These are phyloP conservation scores for Holothuria scabra DNA, from an alignment of 53 echinoderm and acorn worm genomes.

Conservation along the genomic window DNA sequence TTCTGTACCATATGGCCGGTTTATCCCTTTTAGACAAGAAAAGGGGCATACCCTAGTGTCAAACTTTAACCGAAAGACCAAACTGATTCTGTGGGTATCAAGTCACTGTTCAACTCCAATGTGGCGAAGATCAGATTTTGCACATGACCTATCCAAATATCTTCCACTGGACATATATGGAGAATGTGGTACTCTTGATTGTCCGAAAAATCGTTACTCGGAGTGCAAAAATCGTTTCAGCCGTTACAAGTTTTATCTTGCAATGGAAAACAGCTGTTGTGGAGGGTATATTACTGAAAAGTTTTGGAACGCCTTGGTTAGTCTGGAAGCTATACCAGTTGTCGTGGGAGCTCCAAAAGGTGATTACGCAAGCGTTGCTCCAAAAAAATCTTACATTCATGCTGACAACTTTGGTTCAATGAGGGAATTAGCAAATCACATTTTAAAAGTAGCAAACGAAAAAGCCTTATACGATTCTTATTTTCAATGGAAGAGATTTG, in stretches of 20 bases:
- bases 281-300: conserved; percentile 72
- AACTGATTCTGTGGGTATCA: conserved; percentile 64
- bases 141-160: conserved; percentile 34
- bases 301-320: conserved; percentile 57
- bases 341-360: conserved; percentile 60
- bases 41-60: neutral
- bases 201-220: conserved; percentile 37
- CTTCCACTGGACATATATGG: conserved; percentile 62
- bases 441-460: conserved; percentile 34
- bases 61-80: conserved; percentile 8
- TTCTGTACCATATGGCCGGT: neutral
- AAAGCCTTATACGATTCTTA: conserved; percentile 51
- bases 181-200: conserved; percentile 61
- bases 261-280: conserved; percentile 68
- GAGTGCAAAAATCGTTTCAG: conserved; percentile 50
- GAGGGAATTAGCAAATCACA: conserved; percentile 50
- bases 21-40: neutral
- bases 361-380: conserved; percentile 50
- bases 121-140: conserved; percentile 67
- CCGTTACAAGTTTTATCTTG: conserved; percentile 59
- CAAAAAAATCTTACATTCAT: conserved; percentile 64
- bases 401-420: conserved; percentile 62
- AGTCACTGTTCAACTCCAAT: conserved; percentile 65
- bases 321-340: conserved; percentile 57
- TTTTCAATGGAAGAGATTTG: conserved; percentile 61